Conservation (phyloP, 2,888 invertebrate species). For the Deroplatys truncata region DNA sequence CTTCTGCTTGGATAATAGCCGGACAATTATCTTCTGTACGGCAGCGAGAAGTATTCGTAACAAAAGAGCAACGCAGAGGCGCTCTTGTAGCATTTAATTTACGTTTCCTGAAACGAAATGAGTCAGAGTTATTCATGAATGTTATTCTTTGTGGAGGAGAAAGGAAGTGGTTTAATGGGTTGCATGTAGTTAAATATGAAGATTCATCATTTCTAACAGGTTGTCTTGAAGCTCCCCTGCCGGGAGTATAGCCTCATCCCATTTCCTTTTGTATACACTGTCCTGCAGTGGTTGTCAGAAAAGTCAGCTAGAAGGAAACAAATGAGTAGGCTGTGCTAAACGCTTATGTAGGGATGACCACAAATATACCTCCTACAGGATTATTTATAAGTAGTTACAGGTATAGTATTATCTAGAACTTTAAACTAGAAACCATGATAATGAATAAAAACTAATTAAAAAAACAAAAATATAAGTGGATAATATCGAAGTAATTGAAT, state of each 20-base stretch:
- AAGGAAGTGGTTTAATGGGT: background rate
- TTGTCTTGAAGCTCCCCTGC: background rate
- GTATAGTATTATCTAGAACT: no score
- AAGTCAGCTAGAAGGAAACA: background rate
- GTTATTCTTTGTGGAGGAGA: background rate
- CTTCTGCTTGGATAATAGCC: no score
- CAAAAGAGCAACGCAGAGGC: background rate
- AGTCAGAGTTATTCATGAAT: background rate
- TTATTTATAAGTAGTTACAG: no score
- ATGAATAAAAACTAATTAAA: no score
- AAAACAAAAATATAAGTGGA: no score
- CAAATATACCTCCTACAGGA: background rate
- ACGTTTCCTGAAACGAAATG: background rate
- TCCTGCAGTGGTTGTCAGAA: background rate
- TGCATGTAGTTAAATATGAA: background rate
- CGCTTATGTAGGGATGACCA: background rate
- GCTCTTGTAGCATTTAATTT: background rate
- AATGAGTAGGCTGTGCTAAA: background rate
- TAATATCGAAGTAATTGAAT: no score
- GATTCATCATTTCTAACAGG: background rate
- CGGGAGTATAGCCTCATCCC: background rate
- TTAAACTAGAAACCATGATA: no score
- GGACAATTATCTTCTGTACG: no score
- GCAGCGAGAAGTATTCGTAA: background rate
- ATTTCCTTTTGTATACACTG: background rate